Evolutionary conservation across 1,140 invertebrate species (phyloP), one percentile per base, ranked within the genome.

Genomic region (Spodoptera frugiperda): DNA sequence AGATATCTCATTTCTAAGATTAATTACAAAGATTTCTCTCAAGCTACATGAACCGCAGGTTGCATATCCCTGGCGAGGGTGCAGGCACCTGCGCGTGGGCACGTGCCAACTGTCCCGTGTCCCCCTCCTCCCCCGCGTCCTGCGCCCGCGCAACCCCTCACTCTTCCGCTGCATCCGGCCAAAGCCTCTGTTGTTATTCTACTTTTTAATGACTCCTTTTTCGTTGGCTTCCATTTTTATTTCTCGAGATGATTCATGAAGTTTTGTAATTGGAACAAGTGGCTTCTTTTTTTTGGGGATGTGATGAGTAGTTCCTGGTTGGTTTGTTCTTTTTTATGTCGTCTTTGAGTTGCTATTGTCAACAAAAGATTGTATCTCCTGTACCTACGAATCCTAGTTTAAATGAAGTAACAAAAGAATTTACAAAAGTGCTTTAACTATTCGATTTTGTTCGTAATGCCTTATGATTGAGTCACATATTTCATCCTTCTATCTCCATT

Each of bases 91-190:
- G 89, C 87, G 85, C 84, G 17, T 25, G 83, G 85, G 87, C 89
- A 89, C 87, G 89, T 80, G 88, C 88, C 88, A 88, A 88, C 88
- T 89, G 87, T 82, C 78, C 84, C 79, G 79, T 76, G 63, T 76
- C 79, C 48, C 79, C 61, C 74, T 57, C 53, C 59, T 4, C 72
- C 46, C 71, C 30, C 30, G 75, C 63, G 61, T 63, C 12, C 77
- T 30, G 46, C 63, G 48, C 68, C 71, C 51, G 21, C 49, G 33
- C 67, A 46, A 57, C 39, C 73, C 77, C 51, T 53, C 79, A 61
- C 63, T 54, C 82, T 84, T 86, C 84, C 84, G 75, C 83, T 82
- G 84, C 86, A 88, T 89, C 88, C 88, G 86, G 86, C 81, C 78
- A 78, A 39, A 73, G 57, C 76, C 39, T 30, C 59, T 59, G 57